phyloP scores from a whole-genome alignment of 2,888 invertebrate species.

The Blastobasis lacticolella region DNA sequence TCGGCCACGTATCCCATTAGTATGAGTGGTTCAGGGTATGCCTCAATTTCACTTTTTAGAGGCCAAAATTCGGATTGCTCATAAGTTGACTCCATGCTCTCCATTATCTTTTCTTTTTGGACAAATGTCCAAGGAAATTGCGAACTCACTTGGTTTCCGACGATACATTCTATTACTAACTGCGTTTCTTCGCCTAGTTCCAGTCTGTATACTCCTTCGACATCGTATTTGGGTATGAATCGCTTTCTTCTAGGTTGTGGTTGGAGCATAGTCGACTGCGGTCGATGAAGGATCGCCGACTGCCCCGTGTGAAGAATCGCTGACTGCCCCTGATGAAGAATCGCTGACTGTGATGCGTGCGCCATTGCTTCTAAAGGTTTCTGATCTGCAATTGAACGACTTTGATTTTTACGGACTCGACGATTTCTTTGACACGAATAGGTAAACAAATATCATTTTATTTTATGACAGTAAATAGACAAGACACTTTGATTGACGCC shows the following conservation, averaged over 20 bases:
- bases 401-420: too few relatives aligned
- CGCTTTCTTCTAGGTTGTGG: constrained; percentile 50
- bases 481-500: too few relatives aligned
- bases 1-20: constrained; percentile 81
- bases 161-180: constrained; percentile 74
- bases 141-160: constrained; percentile 80
- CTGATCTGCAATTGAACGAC: constrained; percentile 31
- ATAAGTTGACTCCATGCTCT: constrained; percentile 74
- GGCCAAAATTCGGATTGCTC: constrained; percentile 61
- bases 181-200: constrained; percentile 74
- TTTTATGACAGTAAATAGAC: too few relatives aligned
- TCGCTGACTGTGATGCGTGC: neutral
- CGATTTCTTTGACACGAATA: too few relatives aligned
- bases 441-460: too few relatives aligned
- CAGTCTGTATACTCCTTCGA: constrained; percentile 72
- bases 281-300: neutral
- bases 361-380: constrained; percentile 27
- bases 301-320: too few relatives aligned
- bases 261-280: constrained; percentile 11
- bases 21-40: constrained; percentile 53
- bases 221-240: constrained; percentile 65
- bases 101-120: constrained; percentile 74
- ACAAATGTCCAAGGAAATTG: constrained; percentile 84
- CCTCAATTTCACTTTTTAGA: constrained; percentile 48
- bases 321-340: too few relatives aligned